Evolutionary conservation across 2,113 vertebrate genomes (phyloP).

Genomic region (Eublepharis macularius): DNA sequence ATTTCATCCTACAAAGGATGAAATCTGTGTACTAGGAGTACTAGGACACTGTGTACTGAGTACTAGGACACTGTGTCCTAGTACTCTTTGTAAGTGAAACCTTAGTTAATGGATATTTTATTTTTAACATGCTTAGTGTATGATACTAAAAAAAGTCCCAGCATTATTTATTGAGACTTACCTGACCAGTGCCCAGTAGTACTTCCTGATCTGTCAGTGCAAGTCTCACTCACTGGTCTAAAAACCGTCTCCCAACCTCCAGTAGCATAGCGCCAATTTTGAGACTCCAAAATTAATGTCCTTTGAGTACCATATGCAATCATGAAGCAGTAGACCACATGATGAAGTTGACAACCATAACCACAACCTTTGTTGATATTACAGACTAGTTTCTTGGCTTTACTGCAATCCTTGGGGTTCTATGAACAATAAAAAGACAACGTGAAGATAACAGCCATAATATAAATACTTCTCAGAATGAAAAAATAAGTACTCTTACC

Average conservation of each 20-base stretch:
- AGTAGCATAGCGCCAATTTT: constrained; percentile 97
- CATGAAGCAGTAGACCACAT: constrained; percentile 99
- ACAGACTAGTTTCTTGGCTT: constrained; percentile 94
- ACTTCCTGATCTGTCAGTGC: constrained; percentile 88
- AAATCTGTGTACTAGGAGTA: too few relatives aligned
- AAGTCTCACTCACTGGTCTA: constrained; percentile 93
- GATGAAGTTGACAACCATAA: constrained; percentile 97
- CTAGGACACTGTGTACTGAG: too few relatives aligned
- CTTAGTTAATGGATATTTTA: background rate
- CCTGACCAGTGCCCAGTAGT: constrained; percentile 97
- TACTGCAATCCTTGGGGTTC: constrained; percentile 97
- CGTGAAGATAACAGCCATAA: constrained; percentile 35
- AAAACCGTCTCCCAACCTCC: constrained; percentile 98
- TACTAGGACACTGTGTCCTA: background rate
- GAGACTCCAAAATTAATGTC: constrained; percentile 95
- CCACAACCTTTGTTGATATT: constrained; percentile 99
- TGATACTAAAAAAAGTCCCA: accelerated
- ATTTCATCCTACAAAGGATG: too few relatives aligned
- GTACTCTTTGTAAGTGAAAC: background rate
- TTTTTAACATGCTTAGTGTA: accelerated
- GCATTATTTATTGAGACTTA: constrained; percentile 56
- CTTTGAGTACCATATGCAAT: constrained; percentile 95
- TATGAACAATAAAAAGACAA: constrained; percentile 60
- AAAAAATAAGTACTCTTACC: constrained; percentile 28
- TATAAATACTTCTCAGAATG: constrained; percentile 1